Conservation (phyloP, 2,797 vertebrate species). For the Echiichthys vipera region DNA sequence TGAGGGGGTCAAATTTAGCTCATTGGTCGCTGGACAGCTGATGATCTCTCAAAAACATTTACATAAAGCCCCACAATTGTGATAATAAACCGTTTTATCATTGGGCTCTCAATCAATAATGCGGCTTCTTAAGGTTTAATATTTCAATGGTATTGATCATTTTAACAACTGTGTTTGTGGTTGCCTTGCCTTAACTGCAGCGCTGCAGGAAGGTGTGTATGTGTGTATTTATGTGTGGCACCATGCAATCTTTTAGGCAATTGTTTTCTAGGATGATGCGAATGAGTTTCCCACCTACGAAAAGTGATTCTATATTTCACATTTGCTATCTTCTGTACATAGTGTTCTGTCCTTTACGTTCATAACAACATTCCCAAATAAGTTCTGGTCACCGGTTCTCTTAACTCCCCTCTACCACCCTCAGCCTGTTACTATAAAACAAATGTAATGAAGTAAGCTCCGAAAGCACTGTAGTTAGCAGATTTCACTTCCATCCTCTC, state of each 20-base stretch:
- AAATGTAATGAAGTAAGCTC: conserved; percentile 64
- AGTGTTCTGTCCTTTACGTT: conserved; percentile 29
- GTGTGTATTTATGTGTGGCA: conserved; percentile 22
- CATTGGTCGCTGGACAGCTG: conserved; percentile 39
- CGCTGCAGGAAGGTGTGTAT: conserved; percentile 58
- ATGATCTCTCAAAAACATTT: conserved; percentile 74
- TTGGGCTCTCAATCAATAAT: conserved; percentile 93
- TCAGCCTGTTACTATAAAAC: conserved; percentile 58
- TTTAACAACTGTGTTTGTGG: conserved; percentile 93
- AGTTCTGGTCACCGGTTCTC: conserved; percentile 52
- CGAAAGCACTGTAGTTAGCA: conserved; percentile 79
- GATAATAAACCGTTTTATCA: conserved; percentile 99
- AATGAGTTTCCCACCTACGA: conserved; percentile 4
- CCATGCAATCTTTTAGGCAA: conserved; percentile 21
- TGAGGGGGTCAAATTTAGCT: conserved; percentile 23
- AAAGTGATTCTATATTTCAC: conserved; percentile 17
- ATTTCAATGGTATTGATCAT: conserved; percentile 98
- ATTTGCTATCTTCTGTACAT: conserved; percentile 21
- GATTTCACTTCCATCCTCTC: conserved; percentile 81
- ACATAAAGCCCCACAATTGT: conserved; percentile 83
- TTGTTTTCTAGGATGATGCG: conserved; percentile 15
- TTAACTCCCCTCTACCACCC: conserved; percentile 39
- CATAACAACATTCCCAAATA: conserved; percentile 34
- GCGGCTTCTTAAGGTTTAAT: conserved; percentile 97
- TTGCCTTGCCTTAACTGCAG: conserved; percentile 89